A percentile compares a stretch with the other conserved stretches of the same genome.
phyloP scores from a whole-genome alignment of 2,888 invertebrate genomes.

The Rhagonycha fulva region DNA sequence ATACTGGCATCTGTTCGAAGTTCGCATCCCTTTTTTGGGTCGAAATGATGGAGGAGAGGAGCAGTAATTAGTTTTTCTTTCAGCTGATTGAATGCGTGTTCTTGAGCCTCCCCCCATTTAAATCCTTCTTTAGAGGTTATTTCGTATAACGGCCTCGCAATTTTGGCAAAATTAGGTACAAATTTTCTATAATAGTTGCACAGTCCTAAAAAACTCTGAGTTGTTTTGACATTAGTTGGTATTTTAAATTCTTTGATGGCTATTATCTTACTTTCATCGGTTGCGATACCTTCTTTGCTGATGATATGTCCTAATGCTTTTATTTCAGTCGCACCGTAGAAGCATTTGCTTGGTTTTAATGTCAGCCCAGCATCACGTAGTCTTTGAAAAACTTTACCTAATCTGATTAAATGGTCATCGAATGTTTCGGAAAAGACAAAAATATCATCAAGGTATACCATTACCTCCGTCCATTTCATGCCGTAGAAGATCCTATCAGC shows the following conservation, averaged over 20 bases:
- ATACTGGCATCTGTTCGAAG: conserved; percentile 13
- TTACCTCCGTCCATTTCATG: background rate
- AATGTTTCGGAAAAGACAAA: background rate
- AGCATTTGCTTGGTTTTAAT: too few relatives aligned
- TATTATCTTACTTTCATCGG: conserved; percentile 5
- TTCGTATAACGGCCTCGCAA: conserved; percentile 6
- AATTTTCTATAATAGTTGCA: conserved; percentile 11
- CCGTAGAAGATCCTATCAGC: background rate
- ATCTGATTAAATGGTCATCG: too few relatives aligned
- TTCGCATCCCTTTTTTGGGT: conserved; percentile 6
- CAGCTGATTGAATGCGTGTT: background rate
- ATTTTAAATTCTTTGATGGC: conserved; percentile 2
- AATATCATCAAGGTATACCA: background rate
- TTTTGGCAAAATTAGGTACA: conserved; percentile 2
- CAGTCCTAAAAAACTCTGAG: conserved; percentile 12
- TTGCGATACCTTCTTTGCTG: background rate
- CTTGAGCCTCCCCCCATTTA: background rate
- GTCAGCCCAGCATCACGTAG: too few relatives aligned
- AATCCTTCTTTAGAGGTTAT: background rate
- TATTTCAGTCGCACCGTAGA: background rate
- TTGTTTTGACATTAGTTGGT: conserved; percentile 4
- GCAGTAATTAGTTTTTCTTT: conserved; percentile 1
- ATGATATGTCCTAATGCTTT: conserved; percentile 4
- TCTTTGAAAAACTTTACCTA: background rate
- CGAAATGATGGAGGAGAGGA: conserved; percentile 15